Base-by-base conservation (phyloP, 2,888 invertebrate genomes). In the Agrotis exclamationis region DNA sequence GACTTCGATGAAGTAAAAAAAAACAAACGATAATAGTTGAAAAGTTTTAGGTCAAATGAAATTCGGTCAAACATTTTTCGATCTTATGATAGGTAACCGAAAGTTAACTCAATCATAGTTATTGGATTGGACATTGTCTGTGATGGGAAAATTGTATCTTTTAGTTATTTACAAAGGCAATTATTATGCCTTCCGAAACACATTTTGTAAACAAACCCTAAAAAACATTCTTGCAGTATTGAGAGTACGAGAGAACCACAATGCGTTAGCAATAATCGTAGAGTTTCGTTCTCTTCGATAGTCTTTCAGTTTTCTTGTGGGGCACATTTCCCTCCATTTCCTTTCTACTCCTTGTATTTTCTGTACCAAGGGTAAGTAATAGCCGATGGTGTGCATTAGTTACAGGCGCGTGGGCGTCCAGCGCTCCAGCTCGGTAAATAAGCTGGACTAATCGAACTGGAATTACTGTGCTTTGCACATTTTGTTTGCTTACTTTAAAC, bases 361-460 rank as follows among this genome's bases (percentile, higher is more conserved):
- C 73, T 84, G 58, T 67, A 22, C 64, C 44, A 59, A 71, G 80
- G 86, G 92, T 93, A 94, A 95, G 93, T 95, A 94, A 94, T 94
- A 89, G 92, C 80, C 84, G 84, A 87, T 89, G 88, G 91, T 88
- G 89, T 89, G 89, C 93, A 94, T 95, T 94, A 94, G 92, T 94
- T 93, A 94, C 91, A 91, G 90, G 90, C 86, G 88, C 88, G 86
- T 86, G 92, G 88, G 94, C 92, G 92, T 92, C 91, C 90, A 91
- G 86, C 83, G 65, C 74, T 71, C 54, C 63, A 67, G 74, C 64
- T 59, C 74, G 62, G 81, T 83, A 85, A 88, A 86, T 85, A 87
- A 83, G 76, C 81, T 73, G 65, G 63, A 76, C 80, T 87, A 87
- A 87, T 89, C 83, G 84, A 84, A 76, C 68, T 69, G n/a, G 74